phyloP scores from a whole-genome alignment of 2,888 invertebrate genomes.

The Drosophila engyochracea region DNA sequence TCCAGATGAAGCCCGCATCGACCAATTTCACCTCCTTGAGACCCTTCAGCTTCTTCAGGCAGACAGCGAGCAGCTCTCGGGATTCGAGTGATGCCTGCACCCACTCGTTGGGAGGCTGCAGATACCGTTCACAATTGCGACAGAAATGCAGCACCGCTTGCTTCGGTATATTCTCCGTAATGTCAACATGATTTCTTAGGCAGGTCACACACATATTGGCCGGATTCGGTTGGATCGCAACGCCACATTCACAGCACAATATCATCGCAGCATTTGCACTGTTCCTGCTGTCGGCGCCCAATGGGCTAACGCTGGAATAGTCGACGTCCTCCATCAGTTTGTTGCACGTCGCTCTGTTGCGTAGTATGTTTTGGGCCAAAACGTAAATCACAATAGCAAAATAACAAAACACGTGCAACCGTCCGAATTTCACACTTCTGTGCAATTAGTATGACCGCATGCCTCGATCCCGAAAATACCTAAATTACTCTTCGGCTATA shows the following conservation, averaged over 20 bases:
- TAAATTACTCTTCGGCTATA: not conserved
- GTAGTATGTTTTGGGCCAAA: not conserved
- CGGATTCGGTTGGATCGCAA: slow-evolving; percentile 96
- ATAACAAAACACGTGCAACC: slow-evolving; percentile 50
- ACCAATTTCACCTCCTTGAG: slow-evolving; percentile 95
- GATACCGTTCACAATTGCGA: slow-evolving; percentile 96
- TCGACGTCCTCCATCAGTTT: slow-evolving; percentile 61
- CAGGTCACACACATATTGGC: slow-evolving; percentile 99
- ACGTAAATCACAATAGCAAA: slow-evolving; percentile 20
- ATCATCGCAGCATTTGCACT: slow-evolving; percentile 52
- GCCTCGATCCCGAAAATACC: slow-evolving; percentile 10
- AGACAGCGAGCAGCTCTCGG: slow-evolving; percentile 94
- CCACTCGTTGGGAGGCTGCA: slow-evolving; percentile 97
- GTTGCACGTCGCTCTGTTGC: not conserved
- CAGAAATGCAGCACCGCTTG: slow-evolving; percentile 96
- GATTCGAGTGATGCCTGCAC: slow-evolving; percentile 94
- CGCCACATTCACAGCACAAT: slow-evolving; percentile 97
- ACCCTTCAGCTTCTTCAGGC: slow-evolving; percentile 96
- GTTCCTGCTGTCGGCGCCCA: slow-evolving; percentile 40
- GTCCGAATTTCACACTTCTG: slow-evolving; percentile 26
- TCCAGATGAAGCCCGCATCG: slow-evolving; percentile 99
- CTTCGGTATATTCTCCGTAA: slow-evolving; percentile 98
- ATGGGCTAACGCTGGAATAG: slow-evolving; percentile 38
- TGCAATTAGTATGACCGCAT: slow-evolving; percentile 18
- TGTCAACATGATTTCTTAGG: slow-evolving; percentile 95